phyloP scores from a whole-genome alignment of 2,888 invertebrate species.

The Lamellibrachia satsuma region DNA sequence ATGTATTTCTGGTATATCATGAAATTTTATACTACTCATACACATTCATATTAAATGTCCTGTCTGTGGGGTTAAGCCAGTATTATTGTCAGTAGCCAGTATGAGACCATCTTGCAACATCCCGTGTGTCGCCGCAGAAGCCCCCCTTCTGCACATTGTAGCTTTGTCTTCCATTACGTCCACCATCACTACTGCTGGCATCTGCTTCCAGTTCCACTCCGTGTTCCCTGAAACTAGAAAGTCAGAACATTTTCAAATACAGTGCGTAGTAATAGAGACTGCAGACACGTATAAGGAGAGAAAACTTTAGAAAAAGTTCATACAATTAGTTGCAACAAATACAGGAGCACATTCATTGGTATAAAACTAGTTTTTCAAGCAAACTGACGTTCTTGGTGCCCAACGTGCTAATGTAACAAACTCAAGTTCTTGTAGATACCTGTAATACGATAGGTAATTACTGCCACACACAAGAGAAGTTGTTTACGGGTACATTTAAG shows the following conservation, averaged over 20 bases:
- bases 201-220: not conserved
- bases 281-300: not conserved
- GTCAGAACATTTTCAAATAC: not conserved
- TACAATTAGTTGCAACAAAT: too few species aligned
- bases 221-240: not conserved
- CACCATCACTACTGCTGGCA: not conserved
- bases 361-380: not conserved
- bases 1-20: not conserved
- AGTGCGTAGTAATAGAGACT: not conserved
- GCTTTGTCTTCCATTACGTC: not conserved
- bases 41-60: not conserved
- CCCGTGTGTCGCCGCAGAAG: not conserved
- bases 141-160: not conserved
- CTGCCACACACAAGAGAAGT: not conserved
- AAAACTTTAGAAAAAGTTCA: too few species aligned
- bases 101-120: not conserved
- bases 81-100: not conserved
- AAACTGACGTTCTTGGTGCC: not conserved
- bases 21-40: not conserved
- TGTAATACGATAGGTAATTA: not conserved
- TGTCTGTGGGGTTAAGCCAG: not conserved
- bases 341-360: not conserved
- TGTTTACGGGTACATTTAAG: not conserved
- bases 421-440: not conserved
- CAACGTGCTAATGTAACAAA: not conserved